Evolutionary conservation across 1,140 invertebrate species (phyloP), one percentile per base, ranked within the genome.

Genomic region (Saccostrea echinata): DNA sequence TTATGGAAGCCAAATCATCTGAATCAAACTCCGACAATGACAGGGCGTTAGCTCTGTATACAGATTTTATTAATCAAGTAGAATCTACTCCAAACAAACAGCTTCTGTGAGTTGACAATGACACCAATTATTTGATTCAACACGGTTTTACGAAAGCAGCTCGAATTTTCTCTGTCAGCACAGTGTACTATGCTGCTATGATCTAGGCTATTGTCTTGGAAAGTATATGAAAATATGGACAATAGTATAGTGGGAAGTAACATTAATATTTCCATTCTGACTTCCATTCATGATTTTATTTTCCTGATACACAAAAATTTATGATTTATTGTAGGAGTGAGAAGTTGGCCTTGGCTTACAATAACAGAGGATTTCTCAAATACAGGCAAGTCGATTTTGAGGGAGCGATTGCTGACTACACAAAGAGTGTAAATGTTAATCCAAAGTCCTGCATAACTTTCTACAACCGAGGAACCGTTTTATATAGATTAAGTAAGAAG

Each of bases 351-450:
- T 53, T 92, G n/a, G 92, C 93, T 2, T 94, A 94, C 89, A 95
- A 95, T 86, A 94, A 95, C 85, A 89, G 94, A 81, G 95, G 95
- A 4, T 92, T 92, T 71, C 87, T 93, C 11, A 92, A 90, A 80
- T 95, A 95, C 87, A 90, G 93, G 87, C 88, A 91, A 84, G 95
- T 95, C 11, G 93, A 94, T 71, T 95, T 95, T 91, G 91, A 94
- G 83, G 93, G 91, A 43, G 95, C 95, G 9, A 86, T 94, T 1
- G 82, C 93, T 24, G 94, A 95, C 88, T 95, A 94, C 86, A 94
- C 92, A 57, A 18, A 84, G 51, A 93, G 93, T 30, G 68, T 95
- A 53, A 55, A 90, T 1, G 87, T 93, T 71, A 88, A 94, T 81
- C 88, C 90, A 9, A 89, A 90, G 11, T 87, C 94, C 4, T 88